A percentile compares a stretch with the other conserved stretches of the same genome.
phyloP scores from a whole-genome alignment of 2,113 vertebrate species.

The Rutilus rutilus region DNA sequence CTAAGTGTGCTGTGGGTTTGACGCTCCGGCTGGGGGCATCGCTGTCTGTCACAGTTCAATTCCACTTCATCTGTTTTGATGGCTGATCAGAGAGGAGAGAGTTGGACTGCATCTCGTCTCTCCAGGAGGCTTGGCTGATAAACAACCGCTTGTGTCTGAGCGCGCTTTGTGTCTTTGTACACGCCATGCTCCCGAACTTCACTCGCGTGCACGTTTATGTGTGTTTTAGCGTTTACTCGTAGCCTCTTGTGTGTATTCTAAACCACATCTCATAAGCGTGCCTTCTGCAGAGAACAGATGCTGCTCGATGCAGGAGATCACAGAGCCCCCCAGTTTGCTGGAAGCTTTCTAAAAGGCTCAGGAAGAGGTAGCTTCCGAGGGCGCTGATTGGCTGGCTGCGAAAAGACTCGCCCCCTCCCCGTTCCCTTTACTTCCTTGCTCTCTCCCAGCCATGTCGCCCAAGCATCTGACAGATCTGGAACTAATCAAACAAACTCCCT shows the following conservation, averaged over 20 bases:
- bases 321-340: constrained; percentile 37
- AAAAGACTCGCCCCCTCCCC: not conserved
- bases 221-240: constrained; percentile 16
- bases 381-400: constrained; percentile 31
- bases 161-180: not conserved
- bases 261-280: constrained; percentile 16
- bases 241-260: not conserved
- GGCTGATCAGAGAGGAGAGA: constrained; percentile 12
- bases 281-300: constrained; percentile 46
- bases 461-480: constrained; percentile 49
- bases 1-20: constrained; percentile 58
- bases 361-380: constrained; percentile 31
- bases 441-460: constrained; percentile 42
- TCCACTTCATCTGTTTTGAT: constrained; percentile 27
- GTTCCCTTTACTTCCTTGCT: not conserved
- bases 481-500: constrained; percentile 55
- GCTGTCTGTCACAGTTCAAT: constrained; percentile 48
- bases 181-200: not conserved
- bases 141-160: not conserved
- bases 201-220: not conserved
- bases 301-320: constrained; percentile 29
- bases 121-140: not conserved
- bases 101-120: constrained; percentile 8
- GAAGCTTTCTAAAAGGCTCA: constrained; percentile 35
- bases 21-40: constrained; percentile 29